Evolutionary conservation across 1,140 invertebrate species (phyloP).

Genomic region (Bombyx mori): DNA sequence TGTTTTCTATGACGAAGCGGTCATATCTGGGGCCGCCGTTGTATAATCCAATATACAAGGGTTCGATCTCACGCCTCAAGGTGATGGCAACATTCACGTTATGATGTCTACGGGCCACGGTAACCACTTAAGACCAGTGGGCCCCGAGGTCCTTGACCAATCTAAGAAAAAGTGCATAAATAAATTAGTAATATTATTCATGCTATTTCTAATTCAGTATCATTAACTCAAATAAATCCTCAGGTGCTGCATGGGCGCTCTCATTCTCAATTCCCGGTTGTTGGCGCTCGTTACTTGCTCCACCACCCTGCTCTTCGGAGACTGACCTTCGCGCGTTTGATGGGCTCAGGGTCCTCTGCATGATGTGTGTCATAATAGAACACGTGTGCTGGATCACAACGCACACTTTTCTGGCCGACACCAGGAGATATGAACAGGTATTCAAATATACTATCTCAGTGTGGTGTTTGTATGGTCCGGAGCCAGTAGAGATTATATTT

Average conservation of each 20-base stretch:
- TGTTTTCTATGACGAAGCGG: too few species aligned
- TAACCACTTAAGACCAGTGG: too few species aligned
- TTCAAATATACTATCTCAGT: neutral
- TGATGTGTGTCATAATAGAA: slow-evolving; percentile 52
- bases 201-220: neutral
- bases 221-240: neutral
- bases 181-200: too few species aligned
- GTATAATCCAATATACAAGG: too few species aligned
- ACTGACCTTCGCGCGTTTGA: slow-evolving; percentile 42
- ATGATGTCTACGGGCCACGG: too few species aligned
- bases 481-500: too few species aligned
- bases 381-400: slow-evolving; percentile 54
- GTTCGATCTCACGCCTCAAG: too few species aligned
- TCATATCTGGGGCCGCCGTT: too few species aligned
- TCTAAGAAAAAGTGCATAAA: too few species aligned
- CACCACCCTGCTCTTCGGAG: slow-evolving; percentile 16
- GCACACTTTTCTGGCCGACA: slow-evolving; percentile 34
- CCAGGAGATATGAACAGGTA: slow-evolving; percentile 34
- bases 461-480: too few species aligned
- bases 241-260: slow-evolving; percentile 27
- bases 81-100: too few species aligned
- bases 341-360: slow-evolving; percentile 47
- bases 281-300: slow-evolving; percentile 38
- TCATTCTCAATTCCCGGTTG: slow-evolving; percentile 38
- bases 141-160: too few species aligned